Conservation (phyloP, 2,888 invertebrate genomes). For the Macrosiphum euphorbiae region DNA sequence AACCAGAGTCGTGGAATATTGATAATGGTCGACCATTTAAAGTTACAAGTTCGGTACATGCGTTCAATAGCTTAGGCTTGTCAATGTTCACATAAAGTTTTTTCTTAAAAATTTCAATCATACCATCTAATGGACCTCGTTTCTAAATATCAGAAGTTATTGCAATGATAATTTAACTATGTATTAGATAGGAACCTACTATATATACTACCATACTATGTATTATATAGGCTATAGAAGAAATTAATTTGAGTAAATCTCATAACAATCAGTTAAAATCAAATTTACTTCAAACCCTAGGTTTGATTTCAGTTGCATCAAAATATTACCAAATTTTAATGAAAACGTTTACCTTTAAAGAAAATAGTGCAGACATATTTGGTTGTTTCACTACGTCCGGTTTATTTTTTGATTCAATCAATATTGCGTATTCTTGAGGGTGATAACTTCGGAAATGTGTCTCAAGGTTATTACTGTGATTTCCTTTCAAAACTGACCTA, state of each 20-base stretch:
- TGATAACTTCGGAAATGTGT: neutral
- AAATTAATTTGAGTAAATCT: too few relatives aligned
- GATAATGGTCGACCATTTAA: neutral
- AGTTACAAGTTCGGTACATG: neutral
- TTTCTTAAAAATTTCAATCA: constrained; percentile 1
- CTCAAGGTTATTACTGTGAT: neutral
- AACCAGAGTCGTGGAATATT: neutral
- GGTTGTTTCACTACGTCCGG: neutral
- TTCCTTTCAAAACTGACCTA: neutral
- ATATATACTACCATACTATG: too few relatives aligned
- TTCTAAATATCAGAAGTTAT: neutral
- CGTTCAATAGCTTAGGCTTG: neutral
- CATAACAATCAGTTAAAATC: neutral
- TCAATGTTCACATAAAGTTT: neutral
- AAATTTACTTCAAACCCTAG: neutral
- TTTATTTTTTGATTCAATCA: neutral
- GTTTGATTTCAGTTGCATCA: neutral
- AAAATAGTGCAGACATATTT: neutral
- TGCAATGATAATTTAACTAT: too few relatives aligned
- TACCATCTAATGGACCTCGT: neutral
- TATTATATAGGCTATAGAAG: too few relatives aligned
- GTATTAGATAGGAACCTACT: too few relatives aligned
- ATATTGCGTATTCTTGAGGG: neutral
- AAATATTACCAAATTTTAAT: neutral
- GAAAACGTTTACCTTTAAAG: neutral